These are phyloP conservation scores for Ceratoteleas bidentatus DNA, from an alignment of 1,140 invertebrate species.

Conservation along the genomic window DNA sequence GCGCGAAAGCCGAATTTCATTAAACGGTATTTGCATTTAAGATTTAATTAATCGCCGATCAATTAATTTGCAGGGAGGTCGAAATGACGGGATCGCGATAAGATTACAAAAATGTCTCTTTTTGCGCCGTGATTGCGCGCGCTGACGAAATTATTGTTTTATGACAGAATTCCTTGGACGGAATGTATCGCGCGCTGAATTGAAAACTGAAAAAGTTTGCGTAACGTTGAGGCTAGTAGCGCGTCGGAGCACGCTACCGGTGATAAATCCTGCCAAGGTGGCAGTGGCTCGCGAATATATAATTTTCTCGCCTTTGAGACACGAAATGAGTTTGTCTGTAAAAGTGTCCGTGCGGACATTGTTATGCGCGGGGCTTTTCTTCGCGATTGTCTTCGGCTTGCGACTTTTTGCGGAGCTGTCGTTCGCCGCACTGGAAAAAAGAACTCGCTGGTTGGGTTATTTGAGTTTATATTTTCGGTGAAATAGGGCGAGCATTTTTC, in stretches of 20 bases:
- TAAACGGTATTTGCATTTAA: no score
- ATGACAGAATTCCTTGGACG: constrained; percentile 49
- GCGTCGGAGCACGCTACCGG: constrained; percentile 52
- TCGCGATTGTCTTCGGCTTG: background rate
- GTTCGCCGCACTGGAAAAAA: no score
- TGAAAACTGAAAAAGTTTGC: constrained; percentile 64
- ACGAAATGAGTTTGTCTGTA: constrained; percentile 55
- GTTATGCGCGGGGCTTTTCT: constrained; percentile 4
- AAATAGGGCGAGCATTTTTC: no score
- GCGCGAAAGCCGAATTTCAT: no score
- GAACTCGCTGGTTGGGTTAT: no score
- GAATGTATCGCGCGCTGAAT: constrained; percentile 49
- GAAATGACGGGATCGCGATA: no score
- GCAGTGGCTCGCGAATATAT: constrained; percentile 56
- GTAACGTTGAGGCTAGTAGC: constrained; percentile 57
- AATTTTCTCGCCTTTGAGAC: constrained; percentile 61
- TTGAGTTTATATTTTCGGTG: no score
- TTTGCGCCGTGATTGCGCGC: constrained; percentile 11
- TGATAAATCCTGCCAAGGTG: constrained; percentile 60
- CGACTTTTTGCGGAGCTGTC: background rate
- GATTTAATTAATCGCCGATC: no score
- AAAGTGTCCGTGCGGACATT: constrained; percentile 27
- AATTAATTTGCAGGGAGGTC: no score
- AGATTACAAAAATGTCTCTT: constrained; percentile 24
- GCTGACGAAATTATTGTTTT: constrained; percentile 53